Base-by-base conservation (phyloP, 1,140 invertebrate species). In the Parapsyche elsis region DNA sequence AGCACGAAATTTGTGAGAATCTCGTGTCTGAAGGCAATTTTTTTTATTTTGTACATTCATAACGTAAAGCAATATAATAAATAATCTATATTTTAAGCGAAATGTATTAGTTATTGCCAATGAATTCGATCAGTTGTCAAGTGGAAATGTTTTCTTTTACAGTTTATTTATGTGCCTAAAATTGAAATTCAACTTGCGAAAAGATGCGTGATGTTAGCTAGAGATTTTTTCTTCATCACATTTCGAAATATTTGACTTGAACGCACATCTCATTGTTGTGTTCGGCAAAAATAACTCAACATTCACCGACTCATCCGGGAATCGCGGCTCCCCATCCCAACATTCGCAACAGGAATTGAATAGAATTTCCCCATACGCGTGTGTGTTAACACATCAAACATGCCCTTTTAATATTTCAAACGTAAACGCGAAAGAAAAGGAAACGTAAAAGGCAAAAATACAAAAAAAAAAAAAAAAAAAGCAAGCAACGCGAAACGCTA, bases 331-430 rank as follows among this genome's bases (percentile, higher is more conserved):
- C 49, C 30, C 7, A 38, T 7, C 30, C 30, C 30, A 7, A 7
- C 30, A 23, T 61, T 61, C 59, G 21, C 14, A 19, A 9, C 59
- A 19, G n/a, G 59, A 61, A 61, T 61, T 61, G 64, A 67, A 67
- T 24, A 26, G 64, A 26, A 67, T 67, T 67, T 26, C 10, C 26
- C 26, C 64, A 53, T 53, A 67, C 9, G 64, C 12, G 24, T 26
- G 64, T 67, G 30, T 67, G 64, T 67, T 67, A 67, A 67, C 64
- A 67, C 64, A 67, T 67, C 64, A 67, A 67, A 67, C 64, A 26
- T 67, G 64, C 64, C 64, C 64, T 67, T 67, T 67, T 67, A 26
- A 67, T 26, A 26, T 26, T 67, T 67, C 24, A 9, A 59, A 24
- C 16, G 59, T 21, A 61, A 61, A 61, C n/a, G 59, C 21, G 59